Conservation (phyloP, 2,113 vertebrate species). For the Pheucticus melanocephalus region DNA sequence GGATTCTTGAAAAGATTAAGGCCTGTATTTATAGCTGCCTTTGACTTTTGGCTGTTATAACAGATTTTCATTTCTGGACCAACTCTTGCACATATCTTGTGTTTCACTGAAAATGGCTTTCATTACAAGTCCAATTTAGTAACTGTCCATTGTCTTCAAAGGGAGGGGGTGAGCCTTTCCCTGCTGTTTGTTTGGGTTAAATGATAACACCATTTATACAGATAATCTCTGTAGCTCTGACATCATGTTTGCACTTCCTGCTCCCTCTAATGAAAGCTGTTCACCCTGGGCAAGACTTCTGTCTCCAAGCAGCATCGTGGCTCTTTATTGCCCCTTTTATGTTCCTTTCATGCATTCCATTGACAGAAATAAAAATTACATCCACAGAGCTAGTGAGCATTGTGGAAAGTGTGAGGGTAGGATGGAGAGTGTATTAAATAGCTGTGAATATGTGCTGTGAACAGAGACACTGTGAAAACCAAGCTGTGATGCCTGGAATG, state of each 20-base stretch:
- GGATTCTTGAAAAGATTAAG: constrained; percentile 35
- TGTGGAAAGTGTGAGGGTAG: background rate
- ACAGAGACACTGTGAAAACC: background rate
- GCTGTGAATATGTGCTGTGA: background rate
- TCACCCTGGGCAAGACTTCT: background rate
- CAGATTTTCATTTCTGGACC: constrained; percentile 11
- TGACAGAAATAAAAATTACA: constrained; percentile 14
- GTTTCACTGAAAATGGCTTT: constrained; percentile 26
- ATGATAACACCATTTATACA: constrained; percentile 37
- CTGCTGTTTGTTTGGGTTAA: constrained; percentile 39
- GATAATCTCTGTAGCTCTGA: constrained; percentile 21
- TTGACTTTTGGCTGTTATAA: constrained; percentile 55
- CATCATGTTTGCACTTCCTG: constrained; percentile 36
- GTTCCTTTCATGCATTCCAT: background rate
- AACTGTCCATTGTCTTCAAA: constrained; percentile 19
- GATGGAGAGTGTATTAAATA: background rate
- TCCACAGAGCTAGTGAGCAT: background rate
- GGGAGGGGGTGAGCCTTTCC: background rate
- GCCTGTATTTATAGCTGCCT: constrained; percentile 46
- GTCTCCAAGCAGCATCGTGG: background rate
- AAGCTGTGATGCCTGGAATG: background rate
- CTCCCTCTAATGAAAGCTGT: background rate
- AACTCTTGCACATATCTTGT: background rate
- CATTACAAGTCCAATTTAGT: background rate
- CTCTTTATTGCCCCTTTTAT: constrained; percentile 12